phyloP scores from a whole-genome alignment of 2,797 vertebrate genomes.

The Pseudochirops corinnae region DNA sequence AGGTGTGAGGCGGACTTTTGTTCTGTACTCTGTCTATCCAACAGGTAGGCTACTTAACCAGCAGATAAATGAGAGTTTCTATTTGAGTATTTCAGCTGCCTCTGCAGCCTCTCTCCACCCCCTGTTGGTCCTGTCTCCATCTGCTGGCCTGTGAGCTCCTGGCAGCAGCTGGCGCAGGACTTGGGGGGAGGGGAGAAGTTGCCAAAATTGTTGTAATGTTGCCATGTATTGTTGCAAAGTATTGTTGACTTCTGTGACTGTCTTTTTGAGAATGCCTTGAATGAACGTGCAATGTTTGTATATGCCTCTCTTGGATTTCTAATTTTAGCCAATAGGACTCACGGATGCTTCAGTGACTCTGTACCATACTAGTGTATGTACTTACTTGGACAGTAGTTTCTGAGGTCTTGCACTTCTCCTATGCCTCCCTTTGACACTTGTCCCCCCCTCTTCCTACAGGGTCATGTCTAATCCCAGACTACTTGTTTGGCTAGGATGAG shows the following conservation, averaged over 20 bases:
- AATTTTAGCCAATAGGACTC: slow-evolving; percentile 71
- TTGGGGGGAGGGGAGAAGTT: slow-evolving; percentile 72
- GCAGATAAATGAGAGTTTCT: background rate
- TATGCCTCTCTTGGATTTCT: slow-evolving; percentile 82
- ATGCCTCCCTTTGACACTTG: slow-evolving; percentile 25
- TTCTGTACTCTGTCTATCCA: slow-evolving; percentile 67
- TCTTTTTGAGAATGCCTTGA: slow-evolving; percentile 82
- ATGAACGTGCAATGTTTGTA: slow-evolving; percentile 74
- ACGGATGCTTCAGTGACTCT: slow-evolving; percentile 47
- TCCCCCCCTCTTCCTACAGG: background rate
- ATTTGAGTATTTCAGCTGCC: slow-evolving; percentile 49
- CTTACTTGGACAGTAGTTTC: slow-evolving; percentile 61
- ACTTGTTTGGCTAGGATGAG: background rate
- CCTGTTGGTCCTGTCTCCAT: slow-evolving; percentile 59
- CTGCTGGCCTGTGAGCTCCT: slow-evolving; percentile 65
- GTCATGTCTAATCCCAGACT: rapidly evolving
- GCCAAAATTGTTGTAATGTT: slow-evolving; percentile 82
- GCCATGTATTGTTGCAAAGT: slow-evolving; percentile 75
- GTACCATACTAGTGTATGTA: slow-evolving; percentile 59
- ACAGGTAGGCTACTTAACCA: slow-evolving; percentile 58
- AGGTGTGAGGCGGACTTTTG: slow-evolving; percentile 62
- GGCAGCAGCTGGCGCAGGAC: background rate
- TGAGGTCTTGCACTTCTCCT: slow-evolving; percentile 60
- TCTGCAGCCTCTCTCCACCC: slow-evolving; percentile 44
- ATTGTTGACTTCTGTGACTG: slow-evolving; percentile 78